Percentiles rank a stretch among this genome's conserved stretches.
Conservation (phyloP, 2,797 vertebrate genomes). For the Takifugu ocellatus region DNA sequence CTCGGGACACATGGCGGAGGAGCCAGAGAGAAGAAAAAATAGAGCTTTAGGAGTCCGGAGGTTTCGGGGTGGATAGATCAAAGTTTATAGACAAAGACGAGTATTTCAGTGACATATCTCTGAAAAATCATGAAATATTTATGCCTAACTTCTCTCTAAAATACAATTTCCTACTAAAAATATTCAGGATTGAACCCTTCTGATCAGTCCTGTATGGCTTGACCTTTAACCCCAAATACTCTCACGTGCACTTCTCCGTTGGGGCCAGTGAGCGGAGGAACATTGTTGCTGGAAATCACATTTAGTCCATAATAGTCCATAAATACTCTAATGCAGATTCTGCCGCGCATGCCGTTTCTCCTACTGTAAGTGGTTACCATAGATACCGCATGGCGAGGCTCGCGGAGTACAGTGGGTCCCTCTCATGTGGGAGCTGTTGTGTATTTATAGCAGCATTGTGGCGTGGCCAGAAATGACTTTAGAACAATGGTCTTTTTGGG, state of each 20-base stretch:
- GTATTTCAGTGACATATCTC: background rate
- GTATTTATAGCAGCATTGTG: conserved; percentile 72
- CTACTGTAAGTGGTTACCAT: conserved; percentile 75
- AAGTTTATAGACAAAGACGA: background rate
- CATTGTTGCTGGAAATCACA: conserved; percentile 28
- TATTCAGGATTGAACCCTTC: background rate
- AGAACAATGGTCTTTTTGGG: conserved; percentile 50
- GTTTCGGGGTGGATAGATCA: conserved; percentile 4
- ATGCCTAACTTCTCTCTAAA: too few species aligned
- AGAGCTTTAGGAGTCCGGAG: background rate
- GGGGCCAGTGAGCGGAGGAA: conserved; percentile 3
- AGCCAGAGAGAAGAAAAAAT: conserved; percentile 7
- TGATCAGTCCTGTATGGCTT: background rate
- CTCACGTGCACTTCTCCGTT: conserved; percentile 6
- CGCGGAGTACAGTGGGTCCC: conserved; percentile 69
- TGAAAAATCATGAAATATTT: too few species aligned
- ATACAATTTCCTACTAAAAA: too few species aligned
- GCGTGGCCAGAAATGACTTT: conserved; percentile 60
- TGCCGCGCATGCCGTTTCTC: conserved; percentile 53
- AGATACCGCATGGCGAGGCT: conserved; percentile 68
- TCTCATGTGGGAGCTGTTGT: conserved; percentile 67
- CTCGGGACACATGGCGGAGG: conserved; percentile 9
- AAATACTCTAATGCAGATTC: conserved; percentile 19
- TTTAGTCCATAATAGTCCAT: conserved; percentile 30
- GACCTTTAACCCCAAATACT: background rate